Evolutionary conservation across 2,113 vertebrate genomes (phyloP), one percentile per base, ranked within the genome.

Genomic region (Chloropsis cyanopogon): DNA sequence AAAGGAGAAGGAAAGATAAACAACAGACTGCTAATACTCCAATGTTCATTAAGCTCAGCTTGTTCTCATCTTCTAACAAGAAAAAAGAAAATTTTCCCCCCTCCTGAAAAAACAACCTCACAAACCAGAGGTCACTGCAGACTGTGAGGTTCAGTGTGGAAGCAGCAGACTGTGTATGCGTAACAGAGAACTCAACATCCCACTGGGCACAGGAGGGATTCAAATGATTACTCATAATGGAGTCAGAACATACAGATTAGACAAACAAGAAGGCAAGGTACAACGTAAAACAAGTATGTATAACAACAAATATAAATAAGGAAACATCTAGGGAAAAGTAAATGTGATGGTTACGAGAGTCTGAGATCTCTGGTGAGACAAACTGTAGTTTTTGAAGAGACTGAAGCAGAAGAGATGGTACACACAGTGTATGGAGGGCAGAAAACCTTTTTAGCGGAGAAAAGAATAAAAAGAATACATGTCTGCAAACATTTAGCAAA

Each of bases 371-470:
- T 46, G 33, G 25, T 33, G 35, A 61, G 7, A 64, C 22, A 35
- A 56, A 21, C 24, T n/a, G 42, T 0, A 63, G 53, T 1, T 1
- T 0, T 4, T 24, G 29, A 82, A 49, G 35, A 66, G 39, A 25
- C 21, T 65, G 20, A 31, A 59, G 49, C 42, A 83, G 53, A 52
- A 53, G 57, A 47, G 21, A 77, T 2, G 2, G 20, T 4, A 31
- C 8, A 33, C 5, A 63, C 14, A 72, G 44, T 3, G 47, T 44
- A 77, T 10, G 44, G 39, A 53, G 57, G 28, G 37, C 54, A 85
- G 31, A 26, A 84, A 78, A 42, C 24, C 24, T 49, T 69, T 5
- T 5, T 7, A 31, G 19, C 2, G 6, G 22, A 61, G 57, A 59
- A 61, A 52, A 75, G 37, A 5, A 29, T 16, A 49, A 53, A 3